Conservation (phyloP, 2,888 invertebrate genomes). For the Chrysodeixis includens region DNA sequence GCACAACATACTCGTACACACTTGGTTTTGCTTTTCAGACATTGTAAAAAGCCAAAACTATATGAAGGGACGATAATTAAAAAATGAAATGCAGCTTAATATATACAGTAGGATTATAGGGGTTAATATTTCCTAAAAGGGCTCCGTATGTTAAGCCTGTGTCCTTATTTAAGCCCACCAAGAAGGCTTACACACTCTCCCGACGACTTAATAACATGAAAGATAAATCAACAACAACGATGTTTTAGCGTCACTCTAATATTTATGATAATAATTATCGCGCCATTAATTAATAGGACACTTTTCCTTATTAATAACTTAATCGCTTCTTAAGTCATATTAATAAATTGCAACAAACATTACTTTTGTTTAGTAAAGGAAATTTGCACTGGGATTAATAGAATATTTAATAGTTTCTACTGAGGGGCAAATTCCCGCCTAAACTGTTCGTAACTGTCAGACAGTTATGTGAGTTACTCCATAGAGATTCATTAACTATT, state of each 20-base stretch:
- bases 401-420: conserved; percentile 15
- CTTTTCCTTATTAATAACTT: neutral
- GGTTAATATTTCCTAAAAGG: conserved; percentile 5
- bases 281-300: neutral
- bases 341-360: too few species aligned
- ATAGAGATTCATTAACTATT: conserved; percentile 15
- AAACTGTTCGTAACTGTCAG: conserved; percentile 27
- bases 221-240: neutral
- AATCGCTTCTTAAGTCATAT: too few species aligned
- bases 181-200: neutral
- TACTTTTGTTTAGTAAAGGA: too few species aligned
- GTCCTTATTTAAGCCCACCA: conserved; percentile 3
- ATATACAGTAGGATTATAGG: neutral
- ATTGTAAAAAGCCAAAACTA: neutral
- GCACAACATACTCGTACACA: too few species aligned
- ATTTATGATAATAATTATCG: conserved; percentile 2
- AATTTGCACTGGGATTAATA: too few species aligned
- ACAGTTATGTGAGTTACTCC: conserved; percentile 33
- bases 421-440: conserved; percentile 32
- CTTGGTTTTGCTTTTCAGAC: too few species aligned
- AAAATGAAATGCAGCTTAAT: conserved; percentile 2
- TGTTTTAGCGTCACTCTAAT: conserved; percentile 1
- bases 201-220: neutral
- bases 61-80: neutral
- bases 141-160: neutral